These are phyloP conservation scores for Myxocyprinus asiaticus DNA, from an alignment of 2,113 vertebrate genomes.

Conservation along the genomic window DNA sequence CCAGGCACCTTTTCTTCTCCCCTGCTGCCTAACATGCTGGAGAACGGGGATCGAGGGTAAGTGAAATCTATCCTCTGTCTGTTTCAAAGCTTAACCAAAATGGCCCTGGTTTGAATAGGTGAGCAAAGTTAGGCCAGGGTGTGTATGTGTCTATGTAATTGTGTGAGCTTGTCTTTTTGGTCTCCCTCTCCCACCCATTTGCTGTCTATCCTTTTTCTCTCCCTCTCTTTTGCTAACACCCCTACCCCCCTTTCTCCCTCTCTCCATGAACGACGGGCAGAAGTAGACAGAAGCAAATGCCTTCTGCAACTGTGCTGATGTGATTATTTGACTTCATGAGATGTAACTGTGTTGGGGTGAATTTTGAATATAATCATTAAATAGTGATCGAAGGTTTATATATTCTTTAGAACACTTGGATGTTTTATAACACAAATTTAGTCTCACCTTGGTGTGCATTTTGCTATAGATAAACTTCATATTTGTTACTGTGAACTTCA, in stretches of 20 bases:
- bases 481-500: background rate
- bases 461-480: constrained; percentile 1
- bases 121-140: constrained; percentile 57
- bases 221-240: constrained; percentile 41
- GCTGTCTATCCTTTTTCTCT: constrained; percentile 41
- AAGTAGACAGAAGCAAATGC: constrained; percentile 46
- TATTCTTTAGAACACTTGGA: background rate
- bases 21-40: constrained; percentile 47
- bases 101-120: constrained; percentile 53
- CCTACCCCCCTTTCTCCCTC: constrained; percentile 1
- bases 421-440: constrained; percentile 4
- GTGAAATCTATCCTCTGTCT: constrained; percentile 56
- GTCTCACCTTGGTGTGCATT: constrained; percentile 1
- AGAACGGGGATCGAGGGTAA: constrained; percentile 62
- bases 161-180: constrained; percentile 13
- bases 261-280: constrained; percentile 50
- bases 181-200: constrained; percentile 44
- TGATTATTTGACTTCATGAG: constrained; percentile 49
- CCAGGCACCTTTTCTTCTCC: constrained; percentile 48
- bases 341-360: constrained; percentile 25
- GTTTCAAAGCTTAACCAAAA: constrained; percentile 53
- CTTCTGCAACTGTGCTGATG: constrained; percentile 53
- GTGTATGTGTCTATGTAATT: constrained; percentile 32
- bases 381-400: background rate
- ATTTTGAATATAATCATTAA: constrained; percentile 15